phyloP scores from a whole-genome alignment of 2,113 vertebrate genomes.

The Orycteropus afer region DNA sequence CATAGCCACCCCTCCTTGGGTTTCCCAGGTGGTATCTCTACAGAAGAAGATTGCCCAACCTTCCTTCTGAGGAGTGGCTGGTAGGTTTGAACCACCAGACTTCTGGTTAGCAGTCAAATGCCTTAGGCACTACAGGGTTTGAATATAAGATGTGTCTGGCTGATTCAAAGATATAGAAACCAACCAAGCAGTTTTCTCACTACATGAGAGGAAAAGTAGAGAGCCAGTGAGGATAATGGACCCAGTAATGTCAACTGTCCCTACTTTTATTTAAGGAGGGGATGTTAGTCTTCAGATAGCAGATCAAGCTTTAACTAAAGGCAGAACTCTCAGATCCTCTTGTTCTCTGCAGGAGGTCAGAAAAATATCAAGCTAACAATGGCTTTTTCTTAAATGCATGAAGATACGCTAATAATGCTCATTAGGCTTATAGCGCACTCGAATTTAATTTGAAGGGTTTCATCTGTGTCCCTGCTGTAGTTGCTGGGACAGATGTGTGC shows the following conservation, averaged over 20 bases:
- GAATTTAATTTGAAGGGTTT: slow-evolving; percentile 50
- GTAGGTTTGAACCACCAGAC: too few relatives aligned
- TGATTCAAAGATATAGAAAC: not conserved
- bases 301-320: not conserved
- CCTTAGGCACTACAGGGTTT: too few relatives aligned
- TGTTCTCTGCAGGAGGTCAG: slow-evolving; percentile 2
- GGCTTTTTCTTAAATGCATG: slow-evolving; percentile 48
- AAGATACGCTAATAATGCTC: slow-evolving; percentile 53
- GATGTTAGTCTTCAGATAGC: not conserved
- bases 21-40: too few relatives aligned
- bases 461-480: not conserved
- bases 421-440: slow-evolving; percentile 53
- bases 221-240: not conserved
- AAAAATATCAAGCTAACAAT: not conserved
- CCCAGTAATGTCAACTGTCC: not conserved
- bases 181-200: not conserved
- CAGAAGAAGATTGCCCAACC: too few relatives aligned
- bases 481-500: slow-evolving; percentile 64
- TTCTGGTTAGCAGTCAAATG: too few relatives aligned
- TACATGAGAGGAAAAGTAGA: not conserved
- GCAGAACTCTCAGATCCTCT: not conserved
- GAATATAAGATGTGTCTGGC: not conserved
- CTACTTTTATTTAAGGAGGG: not conserved
- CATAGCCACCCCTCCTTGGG: too few relatives aligned
- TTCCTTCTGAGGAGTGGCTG: too few relatives aligned